A percentile compares a stretch with the other conserved stretches of the same genome.
Conservation (phyloP, 2,888 invertebrate genomes). For the Macroteleia sp. region DNA sequence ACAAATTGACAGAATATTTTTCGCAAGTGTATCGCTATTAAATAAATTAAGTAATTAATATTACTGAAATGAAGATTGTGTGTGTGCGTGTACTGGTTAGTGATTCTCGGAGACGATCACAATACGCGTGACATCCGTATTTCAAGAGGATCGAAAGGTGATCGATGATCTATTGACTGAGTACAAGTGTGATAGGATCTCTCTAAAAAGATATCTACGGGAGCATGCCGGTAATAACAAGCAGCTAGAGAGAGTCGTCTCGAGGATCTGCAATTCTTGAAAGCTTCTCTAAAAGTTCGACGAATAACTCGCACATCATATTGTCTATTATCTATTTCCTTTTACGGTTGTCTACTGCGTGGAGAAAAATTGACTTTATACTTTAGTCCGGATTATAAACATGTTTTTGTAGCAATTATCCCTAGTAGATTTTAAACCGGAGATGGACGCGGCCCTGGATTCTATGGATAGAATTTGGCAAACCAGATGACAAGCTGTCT, state of each 20-base stretch:
- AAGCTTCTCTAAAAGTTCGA: conserved; percentile 59
- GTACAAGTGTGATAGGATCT: conserved; percentile 72
- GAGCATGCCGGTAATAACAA: conserved; percentile 83
- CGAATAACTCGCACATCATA: conserved; percentile 51
- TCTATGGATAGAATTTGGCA: too few species aligned
- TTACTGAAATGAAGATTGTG: conserved; percentile 19
- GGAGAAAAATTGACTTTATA: conserved; percentile 49
- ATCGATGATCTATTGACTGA: conserved; percentile 64
- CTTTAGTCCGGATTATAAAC: too few species aligned
- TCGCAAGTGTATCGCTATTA: conserved; percentile 43
- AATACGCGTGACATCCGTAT: conserved; percentile 58
- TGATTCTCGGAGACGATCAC: conserved; percentile 46
- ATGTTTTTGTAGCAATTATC: too few species aligned
- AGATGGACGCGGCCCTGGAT: too few species aligned
- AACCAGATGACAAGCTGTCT: too few species aligned
- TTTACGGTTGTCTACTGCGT: conserved; percentile 46
- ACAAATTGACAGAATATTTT: conserved; percentile 60
- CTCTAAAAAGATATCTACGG: conserved; percentile 79
- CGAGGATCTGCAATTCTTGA: conserved; percentile 62
- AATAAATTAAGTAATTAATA: conserved; percentile 14
- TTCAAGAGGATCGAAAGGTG: conserved; percentile 52
- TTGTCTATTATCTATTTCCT: conserved; percentile 46
- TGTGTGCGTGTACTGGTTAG: conserved; percentile 32
- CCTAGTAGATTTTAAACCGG: too few species aligned
- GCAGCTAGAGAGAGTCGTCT: conserved; percentile 77